phyloP scores from a whole-genome alignment of 2,797 vertebrate genomes.

The Mionectes olivaceus region DNA sequence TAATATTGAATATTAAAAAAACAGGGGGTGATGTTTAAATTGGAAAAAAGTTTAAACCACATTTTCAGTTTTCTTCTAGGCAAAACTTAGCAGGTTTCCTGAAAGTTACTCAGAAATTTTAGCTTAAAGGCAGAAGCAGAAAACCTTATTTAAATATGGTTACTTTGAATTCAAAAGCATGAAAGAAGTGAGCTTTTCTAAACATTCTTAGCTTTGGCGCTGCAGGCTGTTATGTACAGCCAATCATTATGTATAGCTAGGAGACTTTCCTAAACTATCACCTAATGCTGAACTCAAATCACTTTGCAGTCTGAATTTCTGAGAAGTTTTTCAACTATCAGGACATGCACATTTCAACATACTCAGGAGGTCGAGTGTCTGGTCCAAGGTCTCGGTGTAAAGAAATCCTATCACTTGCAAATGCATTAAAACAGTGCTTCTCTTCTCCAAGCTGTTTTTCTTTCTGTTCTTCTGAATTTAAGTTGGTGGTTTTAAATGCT shows the following conservation, averaged over 20 bases:
- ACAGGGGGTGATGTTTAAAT: fast-evolving
- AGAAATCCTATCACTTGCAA: slow-evolving; percentile 96
- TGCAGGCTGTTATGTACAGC: not conserved
- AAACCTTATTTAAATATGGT: slow-evolving; percentile 11
- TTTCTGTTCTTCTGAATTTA: slow-evolving; percentile 88
- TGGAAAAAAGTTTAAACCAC: not conserved
- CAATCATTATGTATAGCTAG: not conserved
- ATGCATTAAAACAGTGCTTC: slow-evolving; percentile 98
- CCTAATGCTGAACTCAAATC: not conserved
- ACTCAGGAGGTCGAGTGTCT: slow-evolving; percentile 98
- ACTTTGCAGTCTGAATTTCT: not conserved
- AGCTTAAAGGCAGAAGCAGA: slow-evolving; percentile 19
- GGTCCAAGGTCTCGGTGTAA: slow-evolving; percentile 95
- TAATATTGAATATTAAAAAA: not conserved
- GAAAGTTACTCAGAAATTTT: not conserved
- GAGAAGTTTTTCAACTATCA: not conserved
- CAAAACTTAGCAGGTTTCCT: not conserved
- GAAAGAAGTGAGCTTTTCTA: not conserved
- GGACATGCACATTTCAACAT: slow-evolving; percentile 74
- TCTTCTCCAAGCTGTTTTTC: slow-evolving; percentile 91
- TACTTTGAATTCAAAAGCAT: slow-evolving; percentile 8
- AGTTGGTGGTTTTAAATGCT: slow-evolving; percentile 85
- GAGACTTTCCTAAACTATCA: not conserved
- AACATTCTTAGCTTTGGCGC: not conserved
- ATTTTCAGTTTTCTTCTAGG: not conserved